These are phyloP conservation scores for Orthochromis indermauri DNA, from an alignment of 2,113 vertebrate genomes.

Conservation along the genomic window DNA sequence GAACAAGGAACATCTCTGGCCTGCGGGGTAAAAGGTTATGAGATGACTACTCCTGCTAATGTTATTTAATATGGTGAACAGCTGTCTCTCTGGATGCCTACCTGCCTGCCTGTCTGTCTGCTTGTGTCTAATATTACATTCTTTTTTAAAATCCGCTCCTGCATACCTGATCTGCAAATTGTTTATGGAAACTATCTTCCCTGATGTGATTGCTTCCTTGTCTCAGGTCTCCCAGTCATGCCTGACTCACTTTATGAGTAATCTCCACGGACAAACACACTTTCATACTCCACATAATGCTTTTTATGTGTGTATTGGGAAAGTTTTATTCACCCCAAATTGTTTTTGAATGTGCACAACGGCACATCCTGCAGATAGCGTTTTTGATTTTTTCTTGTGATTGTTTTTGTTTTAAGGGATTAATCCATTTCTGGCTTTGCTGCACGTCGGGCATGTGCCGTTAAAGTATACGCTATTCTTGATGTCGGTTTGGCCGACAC, in stretches of 20 bases:
- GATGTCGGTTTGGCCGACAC: background rate
- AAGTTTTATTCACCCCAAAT: slow-evolving; percentile 32
- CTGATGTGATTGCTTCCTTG: slow-evolving; percentile 30
- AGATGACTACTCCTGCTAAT: slow-evolving; percentile 18
- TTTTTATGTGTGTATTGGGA: slow-evolving; percentile 14
- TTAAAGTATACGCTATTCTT: background rate
- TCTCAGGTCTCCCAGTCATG: slow-evolving; percentile 30
- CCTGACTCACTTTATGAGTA: slow-evolving; percentile 50
- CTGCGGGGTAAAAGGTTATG: slow-evolving; percentile 27
- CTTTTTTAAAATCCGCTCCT: background rate
- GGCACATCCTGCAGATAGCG: background rate
- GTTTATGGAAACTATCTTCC: slow-evolving; percentile 41
- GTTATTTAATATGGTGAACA: slow-evolving; percentile 26
- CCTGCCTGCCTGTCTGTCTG: background rate
- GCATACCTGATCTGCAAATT: slow-evolving; percentile 19
- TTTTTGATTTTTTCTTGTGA: background rate
- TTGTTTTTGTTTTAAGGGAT: background rate
- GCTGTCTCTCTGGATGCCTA: slow-evolving; percentile 28
- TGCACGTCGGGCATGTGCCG: background rate
- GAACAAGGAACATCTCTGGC: slow-evolving; percentile 30
- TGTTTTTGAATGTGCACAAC: slow-evolving; percentile 29
- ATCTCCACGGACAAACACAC: slow-evolving; percentile 19
- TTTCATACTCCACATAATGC: slow-evolving; percentile 7
- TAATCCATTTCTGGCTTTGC: background rate
- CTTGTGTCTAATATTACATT: slow-evolving; percentile 3